Percentiles rank a stretch among this genome's conserved stretches.
Evolutionary conservation across 1,140 invertebrate species (phyloP).

Genomic region (Caerostris extrusa): DNA sequence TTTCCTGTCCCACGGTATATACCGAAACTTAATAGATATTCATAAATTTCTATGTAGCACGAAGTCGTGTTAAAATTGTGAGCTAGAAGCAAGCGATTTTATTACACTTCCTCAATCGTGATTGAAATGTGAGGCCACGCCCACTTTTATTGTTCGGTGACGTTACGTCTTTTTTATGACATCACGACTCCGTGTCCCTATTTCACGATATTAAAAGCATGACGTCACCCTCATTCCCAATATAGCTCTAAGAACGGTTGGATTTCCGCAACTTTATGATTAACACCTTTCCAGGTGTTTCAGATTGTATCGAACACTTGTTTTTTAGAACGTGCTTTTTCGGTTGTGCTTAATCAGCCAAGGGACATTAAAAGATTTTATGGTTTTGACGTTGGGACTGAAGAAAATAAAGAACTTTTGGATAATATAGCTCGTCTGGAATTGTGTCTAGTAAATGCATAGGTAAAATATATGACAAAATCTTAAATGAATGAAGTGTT

Average conservation of each 20-base stretch:
- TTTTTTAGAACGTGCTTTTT: background rate
- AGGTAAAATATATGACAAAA: too few species aligned
- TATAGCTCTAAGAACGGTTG: background rate
- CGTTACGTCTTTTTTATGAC: constrained; percentile 40
- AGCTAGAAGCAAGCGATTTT: background rate
- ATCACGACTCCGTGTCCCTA: constrained; percentile 23
- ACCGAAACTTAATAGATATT: constrained; percentile 9
- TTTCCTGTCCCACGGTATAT: background rate
- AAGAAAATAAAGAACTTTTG: background rate
- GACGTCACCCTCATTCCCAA: constrained; percentile 16
- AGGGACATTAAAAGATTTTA: background rate
- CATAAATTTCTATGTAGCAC: background rate
- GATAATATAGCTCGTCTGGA: too few species aligned
- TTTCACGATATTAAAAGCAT: constrained; percentile 37
- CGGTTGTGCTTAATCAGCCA: background rate
- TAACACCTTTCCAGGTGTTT: constrained; percentile 26
- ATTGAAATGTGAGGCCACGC: constrained; percentile 10
- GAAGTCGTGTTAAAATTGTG: constrained; percentile 7
- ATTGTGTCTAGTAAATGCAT: too few species aligned
- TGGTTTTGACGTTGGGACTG: background rate
- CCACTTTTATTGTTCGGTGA: constrained; percentile 24
- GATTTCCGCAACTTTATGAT: constrained; percentile 27
- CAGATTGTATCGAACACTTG: background rate
- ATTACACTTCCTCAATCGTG: constrained; percentile 36
- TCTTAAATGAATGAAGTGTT: too few species aligned